These are phyloP conservation scores for Byasa hedistus DNA, from an alignment of 2,888 invertebrate species.

Conservation along the genomic window DNA sequence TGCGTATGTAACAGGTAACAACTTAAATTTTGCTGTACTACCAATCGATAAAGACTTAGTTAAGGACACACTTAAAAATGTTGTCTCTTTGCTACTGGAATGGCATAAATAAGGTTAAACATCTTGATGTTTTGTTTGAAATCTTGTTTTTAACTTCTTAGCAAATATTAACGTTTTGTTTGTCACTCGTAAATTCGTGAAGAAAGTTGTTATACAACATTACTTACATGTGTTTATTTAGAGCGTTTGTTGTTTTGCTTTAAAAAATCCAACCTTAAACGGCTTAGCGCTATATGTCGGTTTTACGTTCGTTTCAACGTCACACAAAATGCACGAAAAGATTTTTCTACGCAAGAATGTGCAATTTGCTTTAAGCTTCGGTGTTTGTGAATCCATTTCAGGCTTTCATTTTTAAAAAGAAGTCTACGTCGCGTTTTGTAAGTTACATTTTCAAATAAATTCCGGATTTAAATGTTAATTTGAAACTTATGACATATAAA, in stretches of 20 bases:
- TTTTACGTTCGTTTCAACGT: conserved; percentile 29
- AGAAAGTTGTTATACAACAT: too few species aligned
- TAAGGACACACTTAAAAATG: too few species aligned
- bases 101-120: too few species aligned
- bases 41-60: too few species aligned
- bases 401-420: conserved; percentile 47
- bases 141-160: too few species aligned
- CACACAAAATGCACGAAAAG: conserved; percentile 28
- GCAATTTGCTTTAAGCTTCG: conserved; percentile 39
- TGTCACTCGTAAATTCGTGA: too few species aligned
- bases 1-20: too few species aligned
- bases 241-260: neutral
- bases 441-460: neutral
- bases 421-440: conserved; percentile 53
- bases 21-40: too few species aligned
- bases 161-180: too few species aligned
- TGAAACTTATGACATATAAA: too few species aligned
- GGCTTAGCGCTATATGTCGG: conserved; percentile 19
- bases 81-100: too few species aligned
- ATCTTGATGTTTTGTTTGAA: too few species aligned
- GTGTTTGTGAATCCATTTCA: conserved; percentile 67
- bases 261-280: conserved; percentile 16
- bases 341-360: conserved; percentile 29
- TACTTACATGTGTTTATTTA: neutral
- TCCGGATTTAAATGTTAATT: neutral